Evolutionary conservation across 2,888 invertebrate genomes (phyloP).

Genomic region (Osedax fenrisi): DNA sequence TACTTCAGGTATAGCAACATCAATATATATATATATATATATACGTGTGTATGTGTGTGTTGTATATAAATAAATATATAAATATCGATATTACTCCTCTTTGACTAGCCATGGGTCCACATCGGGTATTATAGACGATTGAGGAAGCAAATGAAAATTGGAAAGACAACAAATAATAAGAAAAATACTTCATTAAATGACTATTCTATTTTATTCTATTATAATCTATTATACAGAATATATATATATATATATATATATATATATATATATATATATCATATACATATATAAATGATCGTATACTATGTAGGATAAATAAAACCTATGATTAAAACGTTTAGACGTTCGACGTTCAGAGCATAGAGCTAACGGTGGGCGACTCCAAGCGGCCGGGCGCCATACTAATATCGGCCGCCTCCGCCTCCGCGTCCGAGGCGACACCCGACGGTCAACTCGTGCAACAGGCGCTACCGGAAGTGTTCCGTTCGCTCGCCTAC

Average conservation of each 20-base stretch:
- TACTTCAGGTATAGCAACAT: constrained; percentile 35
- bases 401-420: constrained; percentile 27
- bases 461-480: not conserved
- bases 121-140: too few relatives aligned
- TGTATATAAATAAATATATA: not conserved
- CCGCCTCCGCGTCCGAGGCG: not conserved
- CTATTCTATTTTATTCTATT: too few relatives aligned
- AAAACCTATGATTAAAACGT: too few relatives aligned
- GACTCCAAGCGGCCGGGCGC: constrained; percentile 38
- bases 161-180: too few relatives aligned
- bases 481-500: constrained; percentile 37
- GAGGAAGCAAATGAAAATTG: too few relatives aligned
- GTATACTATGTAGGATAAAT: too few relatives aligned
- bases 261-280: too few relatives aligned
- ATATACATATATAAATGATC: too few relatives aligned
- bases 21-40: not conserved
- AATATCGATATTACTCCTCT: not conserved
- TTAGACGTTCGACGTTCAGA: constrained; percentile 38
- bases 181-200: too few relatives aligned
- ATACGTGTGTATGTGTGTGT: not conserved
- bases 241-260: too few relatives aligned
- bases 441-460: not conserved
- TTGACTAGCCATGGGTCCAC: too few relatives aligned
- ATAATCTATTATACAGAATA: too few relatives aligned
- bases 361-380: constrained; percentile 35